Base-by-base conservation (phyloP, 2,797 vertebrate genomes). In the Gadopsis marmoratus region DNA sequence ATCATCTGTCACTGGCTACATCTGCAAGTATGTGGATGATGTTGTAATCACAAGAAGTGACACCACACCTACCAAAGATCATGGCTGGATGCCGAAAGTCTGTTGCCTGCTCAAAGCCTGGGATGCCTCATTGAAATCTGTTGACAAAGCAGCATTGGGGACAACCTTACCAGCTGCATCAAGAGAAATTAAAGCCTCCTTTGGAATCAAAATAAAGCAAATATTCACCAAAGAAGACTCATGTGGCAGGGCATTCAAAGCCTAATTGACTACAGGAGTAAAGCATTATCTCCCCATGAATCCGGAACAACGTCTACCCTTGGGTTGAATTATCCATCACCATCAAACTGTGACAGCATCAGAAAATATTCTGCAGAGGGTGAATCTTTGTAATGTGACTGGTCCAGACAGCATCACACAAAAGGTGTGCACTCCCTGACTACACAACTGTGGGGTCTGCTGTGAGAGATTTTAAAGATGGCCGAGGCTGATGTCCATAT, bases 1-100 rank as follows among this genome's bases (percentile, higher is more conserved):
- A 60, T 70, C 62, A 58, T 50, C 43, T 53, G n/a, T 55, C 53
- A 70, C 61, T 55, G 10, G 53, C 4, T 51, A 21, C 55, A 48
- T 63, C 53, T 62, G 41, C 17, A 47, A 45, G 43, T 58, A 53
- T 37, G 33, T 3, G 8, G 21, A 69, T 29, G 26, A 58, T 74
- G 55, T 23, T 45, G 26, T 65, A n/a, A 79, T 51, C 45, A 19
- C 14, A 68, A 29, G 26, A 73, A 61, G 48, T 35, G 13, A 63
- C 17, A 51, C 10, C 3, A 29, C 12, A 16, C 26, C 26, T 37
- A 26, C 1, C 13, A 35, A 56, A 76, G 29, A 35, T 31, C 16
- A 14, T 50, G 26, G 55, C 35, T 45, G 10, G 7, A 54, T 59
- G 64, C 37, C 7, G 0, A 37, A 75, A 59, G 60, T 48, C 21